Percentiles rank a stretch among this genome's conserved stretches.
phyloP scores from a whole-genome alignment of 1,140 invertebrate genomes.

The Temnothorax nylanderi region DNA sequence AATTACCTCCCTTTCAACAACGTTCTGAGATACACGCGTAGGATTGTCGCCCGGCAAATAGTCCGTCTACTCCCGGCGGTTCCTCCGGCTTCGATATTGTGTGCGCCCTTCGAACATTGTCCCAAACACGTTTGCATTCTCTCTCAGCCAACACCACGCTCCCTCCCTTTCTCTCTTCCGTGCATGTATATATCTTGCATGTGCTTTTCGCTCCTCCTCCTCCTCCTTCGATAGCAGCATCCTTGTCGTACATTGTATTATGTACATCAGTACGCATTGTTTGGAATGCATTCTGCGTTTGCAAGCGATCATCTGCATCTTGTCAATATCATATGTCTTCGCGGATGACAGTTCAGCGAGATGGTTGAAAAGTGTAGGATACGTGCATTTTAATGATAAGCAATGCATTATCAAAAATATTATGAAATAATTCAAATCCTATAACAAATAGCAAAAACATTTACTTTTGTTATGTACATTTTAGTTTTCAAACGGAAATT shows the following conservation, averaged over 20 bases:
- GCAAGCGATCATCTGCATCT: constrained; percentile 45
- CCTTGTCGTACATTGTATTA: neutral
- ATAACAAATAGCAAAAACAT: neutral
- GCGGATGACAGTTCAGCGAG: neutral
- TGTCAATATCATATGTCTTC: constrained; percentile 24
- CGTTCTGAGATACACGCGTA: constrained; percentile 10
- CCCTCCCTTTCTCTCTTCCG: neutral
- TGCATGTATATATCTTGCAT: neutral
- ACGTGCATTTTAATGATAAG: neutral
- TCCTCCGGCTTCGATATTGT: constrained; percentile 65
- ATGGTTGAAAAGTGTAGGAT: neutral
- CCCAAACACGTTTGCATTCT: constrained; percentile 58
- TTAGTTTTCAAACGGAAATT: neutral
- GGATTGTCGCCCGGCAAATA: constrained; percentile 56
- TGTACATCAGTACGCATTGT: constrained; percentile 24
- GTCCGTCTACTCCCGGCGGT: constrained; percentile 49
- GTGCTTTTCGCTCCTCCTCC: constrained; percentile 6
- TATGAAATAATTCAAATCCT: neutral
- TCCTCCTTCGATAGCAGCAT: constrained; percentile 29
- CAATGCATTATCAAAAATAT: constrained; percentile 7
- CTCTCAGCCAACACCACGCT: neutral
- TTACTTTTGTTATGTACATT: neutral
- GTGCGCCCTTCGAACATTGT: constrained; percentile 62
- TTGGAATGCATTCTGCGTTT: constrained; percentile 30
- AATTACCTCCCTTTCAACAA: constrained; percentile 48